phyloP scores from a whole-genome alignment of 2,888 invertebrate genomes.

The Leptopilina drosophilae region DNA sequence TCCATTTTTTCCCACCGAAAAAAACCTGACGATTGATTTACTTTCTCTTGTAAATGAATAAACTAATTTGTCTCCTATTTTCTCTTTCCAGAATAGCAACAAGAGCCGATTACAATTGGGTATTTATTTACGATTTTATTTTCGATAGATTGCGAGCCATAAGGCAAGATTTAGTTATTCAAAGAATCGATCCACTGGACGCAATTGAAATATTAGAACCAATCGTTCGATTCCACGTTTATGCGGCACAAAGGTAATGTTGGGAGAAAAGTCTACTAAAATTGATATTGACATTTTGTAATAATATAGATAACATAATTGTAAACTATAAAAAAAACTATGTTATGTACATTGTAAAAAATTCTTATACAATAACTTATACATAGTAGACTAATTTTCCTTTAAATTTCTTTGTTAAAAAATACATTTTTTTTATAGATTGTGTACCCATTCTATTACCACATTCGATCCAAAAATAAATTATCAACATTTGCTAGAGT shows the following conservation, averaged over 20 bases:
- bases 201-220: constrained; percentile 84
- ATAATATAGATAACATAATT: neutral
- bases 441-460: constrained; percentile 79
- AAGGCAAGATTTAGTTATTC: constrained; percentile 88
- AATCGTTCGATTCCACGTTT: constrained; percentile 86
- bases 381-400: neutral
- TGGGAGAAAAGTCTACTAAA: constrained; percentile 50
- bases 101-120: constrained; percentile 77
- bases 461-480: constrained; percentile 85
- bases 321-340: neutral
- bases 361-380: constrained; percentile 24
- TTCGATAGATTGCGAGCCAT: constrained; percentile 87
- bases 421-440: constrained; percentile 75
- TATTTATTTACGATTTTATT: constrained; percentile 85
- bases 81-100: constrained; percentile 73
- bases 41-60: neutral
- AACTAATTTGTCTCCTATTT: constrained; percentile 4
- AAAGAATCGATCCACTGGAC: constrained; percentile 79
- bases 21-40: neutral
- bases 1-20: too few relatives aligned
- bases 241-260: constrained; percentile 83
- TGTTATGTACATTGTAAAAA: neutral
- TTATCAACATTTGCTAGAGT: constrained; percentile 84
- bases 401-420: neutral
- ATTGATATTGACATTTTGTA: neutral